phyloP scores from a whole-genome alignment of 1,140 invertebrate genomes.

The Laupala kohalensis region DNA sequence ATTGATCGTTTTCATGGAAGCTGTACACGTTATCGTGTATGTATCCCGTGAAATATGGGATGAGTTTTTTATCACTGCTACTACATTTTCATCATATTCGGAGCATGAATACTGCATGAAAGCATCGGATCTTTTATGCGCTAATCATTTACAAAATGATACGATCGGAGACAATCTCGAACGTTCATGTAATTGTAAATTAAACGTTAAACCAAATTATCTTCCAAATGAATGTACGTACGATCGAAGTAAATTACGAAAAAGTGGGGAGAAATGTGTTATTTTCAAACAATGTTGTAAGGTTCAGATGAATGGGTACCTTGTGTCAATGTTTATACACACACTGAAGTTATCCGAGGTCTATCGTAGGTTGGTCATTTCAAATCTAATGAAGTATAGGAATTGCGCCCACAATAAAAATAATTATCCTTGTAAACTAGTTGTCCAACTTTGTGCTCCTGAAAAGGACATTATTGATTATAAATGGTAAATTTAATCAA shows the following conservation, averaged over 20 bases:
- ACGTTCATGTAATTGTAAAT: too few species aligned
- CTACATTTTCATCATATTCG: not conserved
- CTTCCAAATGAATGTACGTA: too few species aligned
- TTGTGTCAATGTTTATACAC: constrained; percentile 10
- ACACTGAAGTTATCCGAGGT: not conserved
- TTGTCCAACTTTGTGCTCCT: not conserved
- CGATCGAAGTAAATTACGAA: too few species aligned
- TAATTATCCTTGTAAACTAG: not conserved
- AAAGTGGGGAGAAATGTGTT: not conserved
- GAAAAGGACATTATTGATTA: constrained; percentile 1
- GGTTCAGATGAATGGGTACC: constrained; percentile 13
- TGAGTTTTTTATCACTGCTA: not conserved
- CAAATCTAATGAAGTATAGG: not conserved
- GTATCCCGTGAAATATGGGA: not conserved
- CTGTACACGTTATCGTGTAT: not conserved
- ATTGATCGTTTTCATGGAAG: not conserved
- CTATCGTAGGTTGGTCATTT: constrained; percentile 1
- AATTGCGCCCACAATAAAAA: not conserved
- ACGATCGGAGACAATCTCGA: too few species aligned
- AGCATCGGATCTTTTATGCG: too few species aligned
- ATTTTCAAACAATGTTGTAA: not conserved
- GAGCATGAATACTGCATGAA: too few species aligned
- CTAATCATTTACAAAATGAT: too few species aligned
- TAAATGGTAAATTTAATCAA: not conserved
- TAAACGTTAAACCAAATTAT: too few species aligned